Evolutionary conservation across 2,113 vertebrate genomes (phyloP).

Genomic region (Himantopus leucocephalus): DNA sequence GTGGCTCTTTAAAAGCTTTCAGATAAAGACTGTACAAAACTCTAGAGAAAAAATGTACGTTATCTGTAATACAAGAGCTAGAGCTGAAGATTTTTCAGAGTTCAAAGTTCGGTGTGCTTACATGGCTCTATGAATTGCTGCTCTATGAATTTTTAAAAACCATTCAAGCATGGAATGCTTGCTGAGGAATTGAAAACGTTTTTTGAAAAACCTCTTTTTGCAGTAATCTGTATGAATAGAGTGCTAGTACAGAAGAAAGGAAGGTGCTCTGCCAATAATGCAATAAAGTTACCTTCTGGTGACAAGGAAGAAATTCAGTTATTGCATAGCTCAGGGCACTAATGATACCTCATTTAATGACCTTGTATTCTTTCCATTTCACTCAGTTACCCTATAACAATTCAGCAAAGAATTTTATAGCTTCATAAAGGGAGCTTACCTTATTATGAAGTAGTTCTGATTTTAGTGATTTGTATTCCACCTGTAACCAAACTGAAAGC

Average conservation of each 20-base stretch:
- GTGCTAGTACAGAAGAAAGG: neutral
- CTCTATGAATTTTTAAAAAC: neutral
- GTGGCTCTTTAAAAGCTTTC: neutral
- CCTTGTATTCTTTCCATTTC: neutral
- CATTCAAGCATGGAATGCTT: neutral
- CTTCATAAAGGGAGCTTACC: neutral
- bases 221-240: neutral
- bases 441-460: neutral
- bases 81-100: neutral
- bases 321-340: neutral
- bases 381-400: neutral
- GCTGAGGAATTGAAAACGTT: neutral
- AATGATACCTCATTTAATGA: neutral
- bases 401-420: neutral
- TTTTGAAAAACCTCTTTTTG: neutral
- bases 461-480: neutral
- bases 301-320: neutral
- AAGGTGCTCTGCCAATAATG: neutral
- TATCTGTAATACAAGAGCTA: neutral
- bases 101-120: neutral
- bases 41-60: neutral
- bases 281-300: neutral
- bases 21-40: neutral
- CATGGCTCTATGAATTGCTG: rapidly evolving
- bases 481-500: neutral